Evolutionary conservation across 92 coral and sea anemone genomes (phyloP), one percentile per base, ranked within the genome.

Genomic region (Zoanthus gigantus): DNA sequence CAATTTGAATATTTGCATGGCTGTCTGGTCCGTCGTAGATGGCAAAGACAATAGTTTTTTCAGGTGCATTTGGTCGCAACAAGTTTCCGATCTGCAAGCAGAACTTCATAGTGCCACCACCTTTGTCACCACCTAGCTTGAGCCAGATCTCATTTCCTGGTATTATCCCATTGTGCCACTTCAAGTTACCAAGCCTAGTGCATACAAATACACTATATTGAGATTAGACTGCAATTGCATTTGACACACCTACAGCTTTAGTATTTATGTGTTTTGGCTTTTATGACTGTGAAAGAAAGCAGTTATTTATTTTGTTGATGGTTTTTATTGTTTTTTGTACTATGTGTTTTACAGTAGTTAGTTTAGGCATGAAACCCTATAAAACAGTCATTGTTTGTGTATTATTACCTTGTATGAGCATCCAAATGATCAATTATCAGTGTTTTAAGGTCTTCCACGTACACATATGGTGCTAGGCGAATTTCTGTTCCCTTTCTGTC

Each of bases 21-120:
- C 52, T 30, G 85, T 81, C 74, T 29, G 85, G 74, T 44, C 56
- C 74, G 8, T 81, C 85, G 47, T 23, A 81, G 60, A 58, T 81
- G 54, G 85, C 74, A 81, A 81, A 81, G 37, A 81, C 74, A 17
- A 81, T 44, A 7, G 74, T 81, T 44, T 81, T 81, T 23, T 81
- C 74, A 5, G 74, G 37, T 31, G 85, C 60, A 29, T 81, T 81
- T 16, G 85, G 85, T 1, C 37, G 74, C 58, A n/a, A 13, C 6
- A 81, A 12, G 44, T 81, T 81, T 2, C 73, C 72, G 29, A 81
- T 63, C 44, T 81, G 56, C 6, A 81, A 81, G 42, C 57, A 81
- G 75, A 81, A 81, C 85, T 81, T 77, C 82, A 77, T 77, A 4
- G 46, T 77, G 16, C 82, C 82, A 7, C 82, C 82, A 7, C 82